Base-by-base conservation (phyloP, 2,797 vertebrate genomes). In the Myotis planiceps region DNA sequence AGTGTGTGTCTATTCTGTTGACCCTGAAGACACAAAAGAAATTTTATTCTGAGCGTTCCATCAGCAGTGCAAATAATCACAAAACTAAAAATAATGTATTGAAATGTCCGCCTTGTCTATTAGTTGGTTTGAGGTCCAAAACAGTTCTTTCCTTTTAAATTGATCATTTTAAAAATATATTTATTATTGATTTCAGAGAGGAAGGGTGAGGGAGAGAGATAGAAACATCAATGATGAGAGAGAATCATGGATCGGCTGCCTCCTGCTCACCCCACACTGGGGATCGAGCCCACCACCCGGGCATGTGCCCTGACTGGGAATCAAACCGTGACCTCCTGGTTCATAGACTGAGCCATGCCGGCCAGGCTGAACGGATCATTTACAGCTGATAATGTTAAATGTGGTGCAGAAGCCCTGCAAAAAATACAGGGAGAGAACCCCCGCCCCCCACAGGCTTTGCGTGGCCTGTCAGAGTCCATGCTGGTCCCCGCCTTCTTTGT, bases 61-160 rank as follows among this genome's bases (percentile, higher is more conserved):
- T 85, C 39, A 79, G 47, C 16, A n/a, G n/a, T 72, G 32, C 85
- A 90, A 92, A 87, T 90, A 25, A 76, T 32, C 74, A 82, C 47
- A 86, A 83, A 90, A 69, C 83, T 47, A 87, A 72, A 94, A 79
- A 81, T 65, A 92, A 87, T 60, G 72, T 23, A 79, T 34, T 13
- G 78, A 71, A 75, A 32, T 60, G 16, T 65, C 45, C 1, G 27
- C 9, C 23, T 82, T 75, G 10, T 69, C 75, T 76, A 47, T 37
- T 84, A 72, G 80, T 76, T 81, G 68, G 12, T 49, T 87, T 90
- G 90, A 37, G 45, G 66, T 83, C 27, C 45, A 78, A 78, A 49
- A 29, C 80, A 27, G 49, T 85, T 69, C 37, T 71, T 92, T 78
- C 88, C 80, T 92, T 69, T 88, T 83, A 82, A 87, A 18, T 27